Conservation (phyloP, 2,797 vertebrate species). For the Pantherophis vulpinus region DNA sequence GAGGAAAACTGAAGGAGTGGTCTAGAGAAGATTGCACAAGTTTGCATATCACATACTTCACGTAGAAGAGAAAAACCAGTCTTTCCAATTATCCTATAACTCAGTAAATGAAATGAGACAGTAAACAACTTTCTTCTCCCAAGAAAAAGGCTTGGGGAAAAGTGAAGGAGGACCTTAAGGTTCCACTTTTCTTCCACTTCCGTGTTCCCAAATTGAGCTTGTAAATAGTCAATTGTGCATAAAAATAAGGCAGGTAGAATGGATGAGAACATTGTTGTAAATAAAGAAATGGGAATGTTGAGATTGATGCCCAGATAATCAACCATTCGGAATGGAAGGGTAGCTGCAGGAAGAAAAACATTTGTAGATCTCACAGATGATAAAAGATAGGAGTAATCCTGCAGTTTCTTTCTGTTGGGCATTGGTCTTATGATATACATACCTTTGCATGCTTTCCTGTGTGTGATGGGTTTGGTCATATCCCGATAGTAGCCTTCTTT, state of each 20-base stretch:
- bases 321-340: not conserved
- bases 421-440: slow-evolving; percentile 2
- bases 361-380: not conserved
- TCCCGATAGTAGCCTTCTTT: slow-evolving; percentile 95
- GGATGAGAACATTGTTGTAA: not conserved
- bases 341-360: not conserved
- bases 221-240: not conserved
- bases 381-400: not conserved
- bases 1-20: not conserved
- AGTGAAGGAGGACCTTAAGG: not conserved
- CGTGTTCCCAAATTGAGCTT: not conserved
- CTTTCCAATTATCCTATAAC: not conserved
- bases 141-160: not conserved
- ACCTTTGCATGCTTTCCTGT: slow-evolving; percentile 97
- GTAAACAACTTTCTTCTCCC: not conserved
- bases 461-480: slow-evolving; percentile 91
- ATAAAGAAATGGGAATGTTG: not conserved
- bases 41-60: not conserved
- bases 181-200: not conserved
- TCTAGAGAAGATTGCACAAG: not conserved
- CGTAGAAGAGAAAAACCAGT: not conserved
- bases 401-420: not conserved
- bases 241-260: not conserved
- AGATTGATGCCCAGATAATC: not conserved
- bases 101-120: not conserved